Evolutionary conservation across 1,140 invertebrate species (phyloP), one percentile per base, ranked within the genome.

Genomic region (Choristoneura fumiferana): DNA sequence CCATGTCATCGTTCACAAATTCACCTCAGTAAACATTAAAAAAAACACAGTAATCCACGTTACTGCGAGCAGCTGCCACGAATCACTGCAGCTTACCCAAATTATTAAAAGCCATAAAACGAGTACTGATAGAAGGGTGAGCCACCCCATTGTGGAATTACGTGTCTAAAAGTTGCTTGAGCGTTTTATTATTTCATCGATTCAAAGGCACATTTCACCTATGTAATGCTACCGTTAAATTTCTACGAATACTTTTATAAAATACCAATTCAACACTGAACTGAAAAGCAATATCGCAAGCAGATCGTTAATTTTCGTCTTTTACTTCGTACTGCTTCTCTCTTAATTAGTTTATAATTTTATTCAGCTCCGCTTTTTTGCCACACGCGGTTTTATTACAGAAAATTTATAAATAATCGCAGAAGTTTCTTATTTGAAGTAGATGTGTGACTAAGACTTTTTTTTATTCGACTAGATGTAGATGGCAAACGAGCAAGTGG

Each of bases 21-120:
- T 69, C 60, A 78, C 69, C 62, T 76, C 64, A 61, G 59, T 67
- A 66, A 69, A 68, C 66, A 65, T 58, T 69, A 67, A 71, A 73
- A n/a, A n/a, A 78, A 76, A 71, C 60, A 22, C 56, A 67, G 63
- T 85, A 88, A 86, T 84, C 83, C 71, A 60, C 58, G 71, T 74
- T 65, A 79, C 63, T 65, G 55, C 62, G 65, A 75, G 78, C 84
- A 89, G 85, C 85, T 85, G 85, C 80, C 58, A 58, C 60, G 69
- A 89, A 89, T 89, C 86, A 82, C 68, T 84, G 83, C 78, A 85
- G 82, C 84, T 85, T 85, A 83, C 67, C 39, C 75, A 80, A 89
- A 86, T 87, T 86, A 85, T 89, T 84, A 87, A 89, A 89, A 86
- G 78, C 81, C 76, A 78, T 89, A 87, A 89, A 87, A 87, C 84